phyloP scores from a whole-genome alignment of 2,113 vertebrate genomes.

The Hypocryptadius cinnamomeus region DNA sequence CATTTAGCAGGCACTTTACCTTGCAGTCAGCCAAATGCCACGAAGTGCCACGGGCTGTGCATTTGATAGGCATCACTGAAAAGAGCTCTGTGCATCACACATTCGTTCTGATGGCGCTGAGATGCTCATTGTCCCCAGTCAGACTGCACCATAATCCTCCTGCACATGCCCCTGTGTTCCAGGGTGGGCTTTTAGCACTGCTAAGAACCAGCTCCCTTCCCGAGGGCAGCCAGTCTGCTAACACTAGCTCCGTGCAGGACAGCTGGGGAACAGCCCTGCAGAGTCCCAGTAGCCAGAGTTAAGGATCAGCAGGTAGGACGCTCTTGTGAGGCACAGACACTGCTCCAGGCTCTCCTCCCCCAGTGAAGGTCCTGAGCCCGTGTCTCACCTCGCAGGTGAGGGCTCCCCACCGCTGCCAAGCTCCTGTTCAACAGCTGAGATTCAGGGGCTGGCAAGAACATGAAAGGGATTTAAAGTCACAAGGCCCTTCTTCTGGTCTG shows the following conservation, averaged over 20 bases:
- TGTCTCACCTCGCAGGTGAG: rapidly evolving
- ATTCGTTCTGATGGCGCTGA: rapidly evolving
- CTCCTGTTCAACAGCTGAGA: not conserved
- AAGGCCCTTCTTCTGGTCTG: not conserved
- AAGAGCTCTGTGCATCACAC: not conserved
- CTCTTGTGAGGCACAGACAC: rapidly evolving
- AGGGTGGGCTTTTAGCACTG: not conserved
- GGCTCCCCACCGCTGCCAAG: rapidly evolving
- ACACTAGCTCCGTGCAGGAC: not conserved
- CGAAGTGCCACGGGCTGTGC: rapidly evolving
- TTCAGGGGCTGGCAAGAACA: not conserved
- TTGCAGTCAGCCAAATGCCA: not conserved
- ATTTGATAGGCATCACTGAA: rapidly evolving
- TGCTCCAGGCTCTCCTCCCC: rapidly evolving
- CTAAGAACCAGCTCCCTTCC: not conserved
- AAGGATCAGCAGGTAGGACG: rapidly evolving
- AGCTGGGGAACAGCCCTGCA: not conserved
- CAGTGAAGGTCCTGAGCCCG: not conserved
- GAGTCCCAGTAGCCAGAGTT: not conserved
- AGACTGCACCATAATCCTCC: not conserved
- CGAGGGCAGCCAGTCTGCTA: rapidly evolving
- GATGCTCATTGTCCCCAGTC: not conserved
- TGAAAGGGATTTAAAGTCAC: not conserved
- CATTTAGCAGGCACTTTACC: not conserved
- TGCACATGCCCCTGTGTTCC: not conserved